Percentiles rank a stretch among this genome's conserved stretches.
These are phyloP conservation scores for Brachionus rotundiformis DNA, from an alignment of 1,140 invertebrate species.

Conservation along the genomic window DNA sequence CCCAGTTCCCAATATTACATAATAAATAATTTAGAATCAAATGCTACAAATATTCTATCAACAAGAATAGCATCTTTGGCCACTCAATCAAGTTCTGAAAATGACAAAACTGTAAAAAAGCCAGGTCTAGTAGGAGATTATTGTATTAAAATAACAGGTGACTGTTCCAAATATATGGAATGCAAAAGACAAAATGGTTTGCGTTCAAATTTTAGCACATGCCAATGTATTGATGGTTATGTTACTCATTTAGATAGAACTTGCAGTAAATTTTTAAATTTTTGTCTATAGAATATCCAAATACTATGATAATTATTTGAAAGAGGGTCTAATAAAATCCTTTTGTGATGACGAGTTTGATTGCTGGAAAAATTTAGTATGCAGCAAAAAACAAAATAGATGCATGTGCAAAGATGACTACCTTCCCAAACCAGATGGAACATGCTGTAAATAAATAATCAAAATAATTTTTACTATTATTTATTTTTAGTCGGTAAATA, in stretches of 20 bases:
- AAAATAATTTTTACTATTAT: background rate
- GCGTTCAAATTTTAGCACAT: constrained; percentile 15
- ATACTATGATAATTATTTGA: background rate
- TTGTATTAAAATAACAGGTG: constrained; percentile 7
- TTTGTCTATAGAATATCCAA: background rate
- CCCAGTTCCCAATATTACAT: constrained; percentile 6
- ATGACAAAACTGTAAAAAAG: background rate
- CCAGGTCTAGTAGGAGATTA: background rate
- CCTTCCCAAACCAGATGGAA: constrained; percentile 4
- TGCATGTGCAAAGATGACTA: constrained; percentile 25
- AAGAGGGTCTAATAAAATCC: constrained; percentile 1
- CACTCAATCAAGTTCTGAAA: background rate
- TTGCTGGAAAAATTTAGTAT: constrained; percentile 19
- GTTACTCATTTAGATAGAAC: background rate
- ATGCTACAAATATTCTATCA: background rate
- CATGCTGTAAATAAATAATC: background rate
- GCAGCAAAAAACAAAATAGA: background rate
- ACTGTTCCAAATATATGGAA: constrained; percentile 31
- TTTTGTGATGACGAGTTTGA: background rate
- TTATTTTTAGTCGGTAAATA: constrained; percentile 3
- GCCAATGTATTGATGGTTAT: constrained; percentile 11
- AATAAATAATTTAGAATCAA: background rate
- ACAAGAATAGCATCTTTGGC: background rate
- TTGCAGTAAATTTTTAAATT: background rate
- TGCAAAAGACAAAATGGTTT: constrained; percentile 9